Evolutionary conservation across 2,797 vertebrate genomes (phyloP), one percentile per base, ranked within the genome.

Genomic region (Rhadinocentrus ornatus): DNA sequence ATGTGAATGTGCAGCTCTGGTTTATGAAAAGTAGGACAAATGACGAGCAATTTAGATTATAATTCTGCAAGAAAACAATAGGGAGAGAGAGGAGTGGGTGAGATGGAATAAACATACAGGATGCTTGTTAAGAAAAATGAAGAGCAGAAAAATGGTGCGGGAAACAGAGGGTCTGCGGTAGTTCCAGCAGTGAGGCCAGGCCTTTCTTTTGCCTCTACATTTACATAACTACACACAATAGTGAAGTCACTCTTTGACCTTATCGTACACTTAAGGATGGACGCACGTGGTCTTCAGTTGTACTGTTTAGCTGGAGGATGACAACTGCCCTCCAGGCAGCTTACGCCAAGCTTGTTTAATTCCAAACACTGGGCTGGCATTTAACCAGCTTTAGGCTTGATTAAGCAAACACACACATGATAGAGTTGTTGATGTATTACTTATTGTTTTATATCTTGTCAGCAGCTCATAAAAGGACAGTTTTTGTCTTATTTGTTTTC

Each of bases 181-280:
- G 66, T 58, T 63, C 62, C 62, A 61, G 62, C 6, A 27, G 59
- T 61, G 62, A 57, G 34, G 63, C 62, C 67, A n/a, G 34, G 72
- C 63, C 72, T 62, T 66, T 79, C 87, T 77, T 62, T 50, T 37
- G 85, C 85, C 84, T 84, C 41, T 83, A 81, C 86, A 83, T 85
- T 93, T 90, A 87, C 67, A 73, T 77, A 90, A 92, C 76, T 73
- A n/a, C 66, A 57, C 74, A 64, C 61, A 71, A 70, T 57, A 52
- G 60, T 63, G 60, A 66, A 61, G 52, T 66, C 71, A 88, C 81
- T 67, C 86, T 86, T 67, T 90, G 91, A 90, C 59, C 80, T 81
- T 75, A 39, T 68, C 35, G 78, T 63, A 72, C 65, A 77, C 73
- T 7, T 13, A 55, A 57, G 64, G 39, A 71, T 35, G 66, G 58